Base-by-base conservation (phyloP, 2,113 vertebrate genomes). In the Hucho hucho region DNA sequence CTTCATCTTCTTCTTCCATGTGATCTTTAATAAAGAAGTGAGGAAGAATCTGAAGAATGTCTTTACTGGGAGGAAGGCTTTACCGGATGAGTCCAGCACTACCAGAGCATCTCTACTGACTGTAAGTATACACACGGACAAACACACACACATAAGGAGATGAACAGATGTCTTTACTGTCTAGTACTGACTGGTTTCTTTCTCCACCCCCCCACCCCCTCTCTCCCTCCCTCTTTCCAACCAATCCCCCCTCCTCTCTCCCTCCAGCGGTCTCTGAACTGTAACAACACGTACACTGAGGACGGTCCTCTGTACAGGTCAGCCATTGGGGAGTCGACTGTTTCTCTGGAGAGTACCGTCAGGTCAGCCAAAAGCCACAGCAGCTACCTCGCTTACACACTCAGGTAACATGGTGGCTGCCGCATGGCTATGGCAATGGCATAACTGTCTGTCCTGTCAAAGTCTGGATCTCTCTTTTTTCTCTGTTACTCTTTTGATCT, bases 281-380 rank as follows among this genome's bases (percentile, higher is more conserved):
- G 96, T 83, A 98, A 98, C 91, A 95, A 96, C 92, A 97, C 95
- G 0, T 95, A 92, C 3, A 90, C 91, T 20, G 96, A 97, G 49
- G 96, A 98, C 3, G 94, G 96, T 0, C 89, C 89, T 18, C 82
- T 98, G 91, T 96, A 95, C 83, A 96, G 97, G 83, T 97, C 97
- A 0, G 92, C 93, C 13, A 89, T 97, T 64, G 97, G 98, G 64
- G 98, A 98, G 92, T 98, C 97, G 82, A 98, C 95, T 0, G 96
- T 95, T 69, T 99, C 98, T 0, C 86, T 99, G 86, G 96, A 99
- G 75, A 98, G 96, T 90, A 95, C 96, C 64, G 83, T 94, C 95
- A 99, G 98, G 98, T 99, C 95, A 95, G 96, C 92, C 89, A 93
- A 92, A 90, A 94, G 95, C 94, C 95, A 93, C 93, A 95, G 92